Base-by-base conservation (phyloP, 2,888 invertebrate genomes). In the Drosophila basisetae region DNA sequence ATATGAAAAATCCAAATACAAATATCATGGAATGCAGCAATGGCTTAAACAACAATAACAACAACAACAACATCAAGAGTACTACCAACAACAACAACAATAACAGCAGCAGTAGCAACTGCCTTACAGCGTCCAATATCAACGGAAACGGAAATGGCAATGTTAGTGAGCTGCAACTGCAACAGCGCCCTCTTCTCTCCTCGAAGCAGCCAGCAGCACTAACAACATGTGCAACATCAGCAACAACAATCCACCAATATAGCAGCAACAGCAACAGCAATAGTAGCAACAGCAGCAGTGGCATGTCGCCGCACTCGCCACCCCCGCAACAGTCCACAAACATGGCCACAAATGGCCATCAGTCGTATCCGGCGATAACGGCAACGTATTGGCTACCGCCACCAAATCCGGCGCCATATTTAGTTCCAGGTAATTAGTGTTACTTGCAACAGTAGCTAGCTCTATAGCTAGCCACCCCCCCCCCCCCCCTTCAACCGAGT, bases 331-430 rank as follows among this genome's bases (percentile, higher is more conserved):
- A 82, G 78, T 70, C 88, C 88, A 80, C 90, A 80, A 85, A 75
- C 86, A 85, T 80, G 84, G 82, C 73, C 86, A 86, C 82, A 85
- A 90, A 89, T 85, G 84, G 87, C 73, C 90, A 91, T 80, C 91
- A 91, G 81, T 80, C 87, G 83, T 97, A 97, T 94, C 97, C 97
- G 93, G 95, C 96, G 90, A 97, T 97, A 94, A 96, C 96, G 94
- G 95, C 96, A 93, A 96, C 96, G 92, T 97, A 97, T 94, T 97
- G 97, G 97, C 95, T 96, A 91, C 96, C 97, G 82, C 96, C 96
- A 91, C 95, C 96, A 80, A 96, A 96, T 94, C 96, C 96, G 89
- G 96, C 96, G 92, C 97, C 96, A 91, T 97, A 97, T 94, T 95
- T 96, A 93, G 95, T 96, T 94, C 97, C 97, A 97, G 97, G 97